Evolutionary conservation across 35 echinoderm and acorn worm species (phyloP).

Genomic region (Anneissia japonica): DNA sequence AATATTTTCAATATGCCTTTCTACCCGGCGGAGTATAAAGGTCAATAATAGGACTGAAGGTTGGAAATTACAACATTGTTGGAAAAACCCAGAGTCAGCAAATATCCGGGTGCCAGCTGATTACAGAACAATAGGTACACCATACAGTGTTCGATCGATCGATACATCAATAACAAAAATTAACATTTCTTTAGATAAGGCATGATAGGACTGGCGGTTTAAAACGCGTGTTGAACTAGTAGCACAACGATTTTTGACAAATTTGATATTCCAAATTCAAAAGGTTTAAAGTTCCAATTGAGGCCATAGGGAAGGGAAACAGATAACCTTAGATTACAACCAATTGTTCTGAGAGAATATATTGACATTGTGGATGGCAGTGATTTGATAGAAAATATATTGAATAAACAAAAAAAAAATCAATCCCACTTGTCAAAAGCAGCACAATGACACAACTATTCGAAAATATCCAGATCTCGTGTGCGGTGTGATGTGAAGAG

Average conservation of each 20-base stretch:
- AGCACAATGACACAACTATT: background rate
- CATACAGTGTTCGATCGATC: background rate
- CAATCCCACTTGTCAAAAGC: background rate
- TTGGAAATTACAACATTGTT: background rate
- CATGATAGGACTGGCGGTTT: no score
- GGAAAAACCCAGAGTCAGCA: background rate
- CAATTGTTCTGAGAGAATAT: background rate
- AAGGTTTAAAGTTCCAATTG: background rate
- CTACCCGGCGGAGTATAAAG: no score
- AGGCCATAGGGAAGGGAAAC: background rate
- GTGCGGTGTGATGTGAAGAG: no score
- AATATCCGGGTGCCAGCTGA: background rate
- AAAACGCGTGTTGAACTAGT: background rate
- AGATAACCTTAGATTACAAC: background rate
- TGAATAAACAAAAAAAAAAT: background rate
- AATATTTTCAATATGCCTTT: no score
- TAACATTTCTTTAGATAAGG: background rate
- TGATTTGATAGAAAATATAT: background rate
- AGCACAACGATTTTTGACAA: background rate
- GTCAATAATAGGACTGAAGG: no score
- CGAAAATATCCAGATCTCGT: no score
- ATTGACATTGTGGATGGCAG: background rate
- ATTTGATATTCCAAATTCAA: background rate
- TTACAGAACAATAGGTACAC: background rate
- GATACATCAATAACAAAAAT: background rate